phyloP scores from a whole-genome alignment of 2,888 invertebrate genomes.

The Synanthedon myopaeformis region DNA sequence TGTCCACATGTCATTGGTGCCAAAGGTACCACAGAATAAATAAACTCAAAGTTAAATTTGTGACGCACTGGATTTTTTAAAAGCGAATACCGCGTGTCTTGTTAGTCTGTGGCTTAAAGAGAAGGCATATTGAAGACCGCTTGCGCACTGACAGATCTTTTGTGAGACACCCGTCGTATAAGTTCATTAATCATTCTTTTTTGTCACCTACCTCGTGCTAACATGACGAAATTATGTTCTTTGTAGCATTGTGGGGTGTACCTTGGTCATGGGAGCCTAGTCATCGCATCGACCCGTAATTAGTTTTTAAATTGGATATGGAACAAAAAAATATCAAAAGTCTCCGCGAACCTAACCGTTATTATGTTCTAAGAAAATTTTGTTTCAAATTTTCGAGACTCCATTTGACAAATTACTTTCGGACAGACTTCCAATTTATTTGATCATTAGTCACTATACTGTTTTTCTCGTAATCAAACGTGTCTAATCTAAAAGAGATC shows the following conservation, averaged over 20 bases:
- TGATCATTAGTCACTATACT: conserved; percentile 31
- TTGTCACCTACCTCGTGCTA: conserved; percentile 54
- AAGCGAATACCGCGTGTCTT: background rate
- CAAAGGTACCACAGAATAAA: background rate
- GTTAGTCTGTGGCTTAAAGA: conserved; percentile 17
- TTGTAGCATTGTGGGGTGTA: conserved; percentile 51
- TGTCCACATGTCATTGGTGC: conserved; percentile 28
- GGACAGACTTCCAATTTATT: conserved; percentile 31
- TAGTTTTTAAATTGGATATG: conserved; percentile 66
- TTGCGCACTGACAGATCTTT: conserved; percentile 45
- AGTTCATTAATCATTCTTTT: conserved; percentile 63
- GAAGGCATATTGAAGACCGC: conserved; percentile 25
- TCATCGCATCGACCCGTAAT: conserved; percentile 53
- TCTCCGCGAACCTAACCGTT: conserved; percentile 43
- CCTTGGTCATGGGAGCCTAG: conserved; percentile 51
- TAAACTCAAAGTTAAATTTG: background rate
- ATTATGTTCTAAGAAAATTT: conserved; percentile 40
- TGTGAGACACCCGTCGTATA: conserved; percentile 31
- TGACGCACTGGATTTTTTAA: background rate
- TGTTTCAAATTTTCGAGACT: conserved; percentile 24
- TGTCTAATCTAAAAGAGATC: background rate
- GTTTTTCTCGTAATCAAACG: conserved; percentile 22
- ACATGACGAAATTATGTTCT: conserved; percentile 62
- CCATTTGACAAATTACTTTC: conserved; percentile 60
- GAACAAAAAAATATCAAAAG: conserved; percentile 52